A percentile compares a stretch with the other conserved stretches of the same genome.
Evolutionary conservation across 2,888 invertebrate species (phyloP).

Genomic region (Myathropa florea): DNA sequence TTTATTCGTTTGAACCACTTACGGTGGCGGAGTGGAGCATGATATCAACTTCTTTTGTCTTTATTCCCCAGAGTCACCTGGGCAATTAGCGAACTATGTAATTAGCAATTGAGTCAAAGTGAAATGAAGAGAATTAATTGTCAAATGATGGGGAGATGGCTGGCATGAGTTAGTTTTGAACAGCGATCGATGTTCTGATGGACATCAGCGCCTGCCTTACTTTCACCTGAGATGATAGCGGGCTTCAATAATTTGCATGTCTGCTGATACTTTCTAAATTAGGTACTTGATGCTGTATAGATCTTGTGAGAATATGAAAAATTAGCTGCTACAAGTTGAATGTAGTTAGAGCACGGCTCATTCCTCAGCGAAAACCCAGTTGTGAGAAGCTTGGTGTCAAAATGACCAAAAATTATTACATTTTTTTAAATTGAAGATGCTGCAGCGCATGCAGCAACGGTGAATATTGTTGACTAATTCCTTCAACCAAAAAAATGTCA

Average conservation of each 20-base stretch:
- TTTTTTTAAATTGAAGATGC: too few species aligned
- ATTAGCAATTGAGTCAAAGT: slow-evolving; percentile 49
- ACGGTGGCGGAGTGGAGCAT: slow-evolving; percentile 19
- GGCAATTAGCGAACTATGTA: slow-evolving; percentile 57
- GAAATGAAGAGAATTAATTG: slow-evolving; percentile 55
- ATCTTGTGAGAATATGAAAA: too few species aligned
- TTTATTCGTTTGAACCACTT: slow-evolving; percentile 44
- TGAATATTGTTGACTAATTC: too few species aligned
- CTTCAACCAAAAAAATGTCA: too few species aligned
- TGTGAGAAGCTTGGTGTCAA: too few species aligned
- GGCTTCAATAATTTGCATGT: slow-evolving; percentile 22
- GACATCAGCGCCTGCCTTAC: slow-evolving; percentile 32
- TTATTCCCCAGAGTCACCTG: slow-evolving; percentile 50
- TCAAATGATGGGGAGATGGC: slow-evolving; percentile 33
- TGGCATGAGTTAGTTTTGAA: neutral
- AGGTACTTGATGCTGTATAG: neutral
- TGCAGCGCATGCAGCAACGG: too few species aligned
- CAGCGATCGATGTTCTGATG: slow-evolving; percentile 25
- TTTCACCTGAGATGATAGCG: slow-evolving; percentile 30
- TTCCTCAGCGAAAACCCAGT: too few species aligned
- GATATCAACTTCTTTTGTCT: slow-evolving; percentile 61
- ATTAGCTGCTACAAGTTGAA: too few species aligned
- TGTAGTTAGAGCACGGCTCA: too few species aligned
- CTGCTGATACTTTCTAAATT: neutral
- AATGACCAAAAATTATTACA: too few species aligned